Evolutionary conservation across 2,113 vertebrate genomes (phyloP).

Genomic region (Ciconia stormi): DNA sequence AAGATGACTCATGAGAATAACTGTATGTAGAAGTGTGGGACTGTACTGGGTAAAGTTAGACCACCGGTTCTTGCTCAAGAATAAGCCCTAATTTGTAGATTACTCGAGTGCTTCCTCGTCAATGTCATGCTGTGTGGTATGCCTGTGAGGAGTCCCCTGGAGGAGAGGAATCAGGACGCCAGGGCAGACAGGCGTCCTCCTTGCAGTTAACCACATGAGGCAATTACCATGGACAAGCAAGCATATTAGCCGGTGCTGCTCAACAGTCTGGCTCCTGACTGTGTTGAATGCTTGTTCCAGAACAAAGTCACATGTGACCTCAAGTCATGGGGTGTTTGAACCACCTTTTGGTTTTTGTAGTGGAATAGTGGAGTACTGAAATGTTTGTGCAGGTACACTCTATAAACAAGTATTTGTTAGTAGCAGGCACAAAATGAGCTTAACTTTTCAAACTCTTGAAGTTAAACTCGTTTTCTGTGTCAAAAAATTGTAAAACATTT

Average conservation of each 20-base stretch:
- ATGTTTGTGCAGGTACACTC: not conserved
- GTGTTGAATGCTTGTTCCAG: not conserved
- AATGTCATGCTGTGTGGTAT: not conserved
- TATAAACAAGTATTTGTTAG: not conserved
- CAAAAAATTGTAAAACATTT: not conserved
- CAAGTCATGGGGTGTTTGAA: not conserved
- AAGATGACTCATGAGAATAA: not conserved
- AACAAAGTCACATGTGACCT: not conserved
- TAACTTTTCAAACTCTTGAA: not conserved
- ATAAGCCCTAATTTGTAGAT: not conserved
- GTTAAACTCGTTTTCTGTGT: not conserved
- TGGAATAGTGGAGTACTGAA: not conserved
- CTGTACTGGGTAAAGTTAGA: not conserved
- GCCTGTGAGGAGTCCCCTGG: not conserved
- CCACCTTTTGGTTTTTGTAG: not conserved
- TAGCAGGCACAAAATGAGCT: not conserved
- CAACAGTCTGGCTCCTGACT: not conserved
- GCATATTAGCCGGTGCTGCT: not conserved
- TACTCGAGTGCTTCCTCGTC: not conserved
- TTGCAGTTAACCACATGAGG: not conserved
- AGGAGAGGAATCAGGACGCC: accelerated
- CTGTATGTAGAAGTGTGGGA: not conserved
- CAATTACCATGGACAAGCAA: not conserved
- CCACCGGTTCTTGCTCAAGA: not conserved
- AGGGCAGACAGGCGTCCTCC: not conserved